A percentile compares a stretch with the other conserved stretches of the same genome.
These are phyloP conservation scores for Oreochromis tanganicae DNA, from an alignment of 2,113 vertebrate species.

Conservation along the genomic window DNA sequence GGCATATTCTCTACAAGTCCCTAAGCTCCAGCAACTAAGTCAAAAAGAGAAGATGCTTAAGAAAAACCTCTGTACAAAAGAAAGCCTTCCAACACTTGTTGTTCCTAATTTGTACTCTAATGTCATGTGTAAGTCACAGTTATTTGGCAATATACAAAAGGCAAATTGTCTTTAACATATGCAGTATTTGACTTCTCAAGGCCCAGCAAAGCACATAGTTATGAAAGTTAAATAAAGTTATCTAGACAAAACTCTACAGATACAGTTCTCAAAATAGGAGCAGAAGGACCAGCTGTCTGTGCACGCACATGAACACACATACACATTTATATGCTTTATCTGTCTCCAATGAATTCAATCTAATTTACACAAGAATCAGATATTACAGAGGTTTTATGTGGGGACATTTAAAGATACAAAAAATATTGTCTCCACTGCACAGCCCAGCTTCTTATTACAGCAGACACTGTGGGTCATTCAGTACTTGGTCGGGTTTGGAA, in stretches of 20 bases:
- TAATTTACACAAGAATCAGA: slow-evolving; percentile 51
- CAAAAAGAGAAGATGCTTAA: not conserved
- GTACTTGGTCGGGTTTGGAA: not conserved
- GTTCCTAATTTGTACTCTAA: slow-evolving; percentile 2
- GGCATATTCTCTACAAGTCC: slow-evolving; percentile 17
- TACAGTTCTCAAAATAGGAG: not conserved
- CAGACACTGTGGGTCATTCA: slow-evolving; percentile 47
- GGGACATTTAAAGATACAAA: slow-evolving; percentile 46
- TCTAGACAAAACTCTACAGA: slow-evolving; percentile 13
- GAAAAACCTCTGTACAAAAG: slow-evolving; percentile 18
- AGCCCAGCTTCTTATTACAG: slow-evolving; percentile 45
- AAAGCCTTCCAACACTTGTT: not conserved
- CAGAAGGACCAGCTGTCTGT: not conserved
- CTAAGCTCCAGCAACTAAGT: not conserved
- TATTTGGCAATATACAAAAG: slow-evolving; percentile 10
- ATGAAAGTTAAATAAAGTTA: slow-evolving; percentile 41
- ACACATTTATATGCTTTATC: slow-evolving; percentile 44
- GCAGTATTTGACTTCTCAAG: not conserved
- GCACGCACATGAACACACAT: not conserved
- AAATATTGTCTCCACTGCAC: slow-evolving; percentile 33
- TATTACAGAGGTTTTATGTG: slow-evolving; percentile 48
- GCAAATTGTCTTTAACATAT: not conserved
- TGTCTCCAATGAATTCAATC: slow-evolving; percentile 49
- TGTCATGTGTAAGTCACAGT: slow-evolving; percentile 17
- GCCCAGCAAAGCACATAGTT: slow-evolving; percentile 1